phyloP scores from a whole-genome alignment of 2,113 vertebrate genomes.

The Oryctolagus cuniculus region DNA sequence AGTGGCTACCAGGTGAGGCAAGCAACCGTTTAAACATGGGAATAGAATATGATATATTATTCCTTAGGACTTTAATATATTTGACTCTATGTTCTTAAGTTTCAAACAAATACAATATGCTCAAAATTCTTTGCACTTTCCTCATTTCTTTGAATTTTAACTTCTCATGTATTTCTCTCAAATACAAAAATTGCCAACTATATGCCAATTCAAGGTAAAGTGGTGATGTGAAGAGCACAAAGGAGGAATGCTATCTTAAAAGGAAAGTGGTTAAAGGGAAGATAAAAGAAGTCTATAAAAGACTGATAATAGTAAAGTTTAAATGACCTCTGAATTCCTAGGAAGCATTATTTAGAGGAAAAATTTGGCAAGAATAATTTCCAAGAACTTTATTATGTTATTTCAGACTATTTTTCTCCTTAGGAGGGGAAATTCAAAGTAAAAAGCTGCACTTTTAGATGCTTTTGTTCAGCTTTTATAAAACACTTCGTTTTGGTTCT shows the following conservation, averaged over 20 bases:
- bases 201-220: not conserved
- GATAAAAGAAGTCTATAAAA: not conserved
- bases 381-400: constrained; percentile 5
- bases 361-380: constrained; percentile 49
- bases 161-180: not conserved
- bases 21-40: not conserved
- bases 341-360: not conserved
- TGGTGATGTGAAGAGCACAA: not conserved
- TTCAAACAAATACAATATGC: not conserved
- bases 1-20: not conserved
- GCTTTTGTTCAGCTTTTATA: not conserved
- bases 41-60: not conserved
- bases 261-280: not conserved
- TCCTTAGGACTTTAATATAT: not conserved
- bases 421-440: not conserved
- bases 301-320: not conserved
- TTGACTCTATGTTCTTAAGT: not conserved
- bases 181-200: not conserved
- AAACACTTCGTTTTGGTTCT: not conserved
- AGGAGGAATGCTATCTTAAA: constrained; percentile 3
- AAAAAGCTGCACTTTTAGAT: not conserved
- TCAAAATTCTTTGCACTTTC: not conserved
- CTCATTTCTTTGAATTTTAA: not conserved
- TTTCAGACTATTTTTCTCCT: constrained; percentile 26
- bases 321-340: constrained; percentile 8